phyloP scores from a whole-genome alignment of 2,888 invertebrate species.

The Tiphia femorata region DNA sequence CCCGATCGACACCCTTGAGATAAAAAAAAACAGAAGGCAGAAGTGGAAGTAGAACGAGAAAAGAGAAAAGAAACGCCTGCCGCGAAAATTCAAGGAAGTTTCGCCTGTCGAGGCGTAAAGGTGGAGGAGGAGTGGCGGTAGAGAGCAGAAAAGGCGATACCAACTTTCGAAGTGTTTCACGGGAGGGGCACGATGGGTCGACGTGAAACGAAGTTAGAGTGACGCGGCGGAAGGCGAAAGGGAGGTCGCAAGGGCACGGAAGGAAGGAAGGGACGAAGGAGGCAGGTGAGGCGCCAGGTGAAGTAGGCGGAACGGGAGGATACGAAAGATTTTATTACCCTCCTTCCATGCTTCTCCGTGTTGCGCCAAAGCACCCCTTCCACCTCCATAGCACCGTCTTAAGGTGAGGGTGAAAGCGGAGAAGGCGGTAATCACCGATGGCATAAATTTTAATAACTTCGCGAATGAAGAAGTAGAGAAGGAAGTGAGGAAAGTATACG shows the following conservation, averaged over 20 bases:
- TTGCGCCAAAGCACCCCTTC: conserved; percentile 4
- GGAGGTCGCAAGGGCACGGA: background rate
- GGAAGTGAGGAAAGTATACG: background rate
- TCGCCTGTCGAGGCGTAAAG: background rate
- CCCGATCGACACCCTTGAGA: too few species aligned
- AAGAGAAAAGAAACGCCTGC: background rate
- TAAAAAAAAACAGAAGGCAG: background rate
- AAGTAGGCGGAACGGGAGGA: too few species aligned
- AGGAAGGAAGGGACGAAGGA: conserved; percentile 3
- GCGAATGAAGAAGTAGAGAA: background rate
- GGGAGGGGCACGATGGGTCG: too few species aligned
- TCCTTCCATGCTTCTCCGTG: background rate
- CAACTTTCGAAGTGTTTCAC: conserved; percentile 17
- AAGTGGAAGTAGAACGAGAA: background rate
- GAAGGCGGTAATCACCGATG: conserved; percentile 8
- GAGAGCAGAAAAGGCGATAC: too few species aligned
- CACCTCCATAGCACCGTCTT: background rate
- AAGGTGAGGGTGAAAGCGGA: conserved; percentile 8
- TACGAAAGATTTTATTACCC: background rate
- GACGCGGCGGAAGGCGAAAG: conserved; percentile 5
- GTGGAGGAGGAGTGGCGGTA: too few species aligned
- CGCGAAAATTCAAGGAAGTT: background rate
- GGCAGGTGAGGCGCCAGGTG: too few species aligned
- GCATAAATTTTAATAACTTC: conserved; percentile 3
- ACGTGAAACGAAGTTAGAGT: conserved; percentile 15